Evolutionary conservation across 2,797 vertebrate genomes (phyloP).

Genomic region (Zalophus californianus): DNA sequence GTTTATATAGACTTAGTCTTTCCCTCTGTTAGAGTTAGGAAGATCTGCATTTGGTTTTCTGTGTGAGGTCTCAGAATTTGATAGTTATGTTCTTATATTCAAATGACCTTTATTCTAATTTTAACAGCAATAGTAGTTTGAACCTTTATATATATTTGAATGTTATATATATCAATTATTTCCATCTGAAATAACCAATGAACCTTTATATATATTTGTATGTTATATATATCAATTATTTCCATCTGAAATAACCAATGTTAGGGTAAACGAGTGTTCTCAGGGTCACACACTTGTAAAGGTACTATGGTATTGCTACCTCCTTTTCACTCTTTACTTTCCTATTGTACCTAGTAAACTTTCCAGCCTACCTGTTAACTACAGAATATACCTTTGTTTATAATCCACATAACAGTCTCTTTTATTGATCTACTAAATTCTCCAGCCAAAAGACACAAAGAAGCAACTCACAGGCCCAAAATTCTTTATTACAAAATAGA

Average conservation of each 20-base stretch:
- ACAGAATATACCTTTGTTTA: conserved; percentile 13
- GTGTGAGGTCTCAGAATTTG: conserved; percentile 10
- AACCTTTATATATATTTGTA: not conserved
- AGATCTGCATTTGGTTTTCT: not conserved
- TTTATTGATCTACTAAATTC: conserved; percentile 17
- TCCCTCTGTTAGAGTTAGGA: not conserved
- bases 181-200: not conserved
- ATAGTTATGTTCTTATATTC: not conserved
- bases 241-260: not conserved
- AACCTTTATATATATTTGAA: not conserved
- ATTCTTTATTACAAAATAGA: not conserved
- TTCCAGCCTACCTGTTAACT: not conserved
- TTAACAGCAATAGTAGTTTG: conserved; percentile 13
- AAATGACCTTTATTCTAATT: conserved; percentile 8
- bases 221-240: not conserved
- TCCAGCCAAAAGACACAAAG: conserved; percentile 29
- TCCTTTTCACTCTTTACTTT: not conserved
- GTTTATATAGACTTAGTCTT: not conserved
- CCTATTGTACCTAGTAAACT: not conserved
- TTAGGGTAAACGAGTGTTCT: not conserved
- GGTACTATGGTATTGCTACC: not conserved
- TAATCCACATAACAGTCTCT: not conserved
- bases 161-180: not conserved
- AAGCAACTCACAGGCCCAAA: not conserved
- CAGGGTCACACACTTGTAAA: not conserved